Conservation (phyloP, 2,113 vertebrate genomes). For the Octodon degus region DNA sequence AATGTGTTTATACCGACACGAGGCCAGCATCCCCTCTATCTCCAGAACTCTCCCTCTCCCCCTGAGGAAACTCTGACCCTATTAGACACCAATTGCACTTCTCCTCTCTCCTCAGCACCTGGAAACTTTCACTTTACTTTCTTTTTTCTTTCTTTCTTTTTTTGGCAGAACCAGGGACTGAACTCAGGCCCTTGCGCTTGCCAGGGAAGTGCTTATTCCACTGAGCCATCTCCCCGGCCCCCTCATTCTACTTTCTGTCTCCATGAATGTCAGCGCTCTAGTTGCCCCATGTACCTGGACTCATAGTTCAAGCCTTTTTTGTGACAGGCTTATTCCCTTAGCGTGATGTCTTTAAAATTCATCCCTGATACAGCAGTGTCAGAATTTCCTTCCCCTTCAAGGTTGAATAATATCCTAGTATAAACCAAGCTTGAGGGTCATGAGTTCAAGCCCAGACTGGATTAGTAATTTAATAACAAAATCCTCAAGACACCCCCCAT, state of each 20-base stretch:
- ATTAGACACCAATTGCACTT: neutral
- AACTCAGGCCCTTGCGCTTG: no score
- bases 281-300: neutral
- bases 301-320: neutral
- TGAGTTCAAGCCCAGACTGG: no score
- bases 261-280: neutral
- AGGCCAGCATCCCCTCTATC: rapidly evolving
- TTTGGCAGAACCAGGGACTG: no score
- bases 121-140: neutral
- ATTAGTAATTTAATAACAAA: neutral
- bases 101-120: neutral
- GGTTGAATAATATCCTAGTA: no score
- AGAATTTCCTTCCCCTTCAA: no score
- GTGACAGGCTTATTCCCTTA: neutral
- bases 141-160: no score
- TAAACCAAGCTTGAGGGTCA: no score
- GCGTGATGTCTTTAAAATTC: no score
- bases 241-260: neutral
- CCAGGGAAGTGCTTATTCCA: no score
- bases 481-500: neutral
- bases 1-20: neutral
- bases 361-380: no score
- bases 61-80: neutral
- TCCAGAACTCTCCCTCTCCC: neutral
- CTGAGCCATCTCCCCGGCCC: no score